A percentile compares a stretch with the other conserved stretches of the same genome.
These are phyloP conservation scores for Rattus rattus DNA, from an alignment of 2,113 vertebrate genomes.

Conservation along the genomic window DNA sequence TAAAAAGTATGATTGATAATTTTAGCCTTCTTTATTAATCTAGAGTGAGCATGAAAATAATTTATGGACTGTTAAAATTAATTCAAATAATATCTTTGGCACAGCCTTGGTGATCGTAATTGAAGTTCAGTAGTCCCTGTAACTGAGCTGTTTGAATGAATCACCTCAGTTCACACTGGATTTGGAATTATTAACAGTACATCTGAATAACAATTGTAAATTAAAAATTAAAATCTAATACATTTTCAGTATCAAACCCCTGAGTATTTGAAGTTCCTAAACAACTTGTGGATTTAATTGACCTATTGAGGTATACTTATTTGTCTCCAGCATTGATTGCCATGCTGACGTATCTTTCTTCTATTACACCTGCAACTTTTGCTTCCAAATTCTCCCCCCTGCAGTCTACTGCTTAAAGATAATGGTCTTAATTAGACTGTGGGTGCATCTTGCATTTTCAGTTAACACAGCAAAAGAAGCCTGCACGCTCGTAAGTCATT, in stretches of 20 bases:
- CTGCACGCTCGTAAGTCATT: slow-evolving; percentile 50
- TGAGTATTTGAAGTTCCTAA: not conserved
- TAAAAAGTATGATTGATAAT: not conserved
- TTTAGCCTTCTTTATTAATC: not conserved
- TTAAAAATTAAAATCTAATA: slow-evolving; percentile 1
- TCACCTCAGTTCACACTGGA: not conserved
- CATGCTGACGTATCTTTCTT: not conserved
- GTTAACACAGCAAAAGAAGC: slow-evolving; percentile 63
- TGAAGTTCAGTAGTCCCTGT: not conserved
- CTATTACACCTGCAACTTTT: slow-evolving; percentile 39
- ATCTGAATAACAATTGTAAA: not conserved
- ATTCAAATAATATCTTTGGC: not conserved
- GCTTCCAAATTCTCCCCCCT: not conserved
- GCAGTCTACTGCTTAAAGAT: slow-evolving; percentile 27
- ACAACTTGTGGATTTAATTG: not conserved
- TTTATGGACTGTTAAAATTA: not conserved
- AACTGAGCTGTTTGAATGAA: not conserved
- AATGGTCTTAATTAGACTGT: slow-evolving; percentile 73
- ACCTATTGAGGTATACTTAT: not conserved
- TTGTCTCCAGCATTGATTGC: not conserved
- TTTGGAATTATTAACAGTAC: not conserved
- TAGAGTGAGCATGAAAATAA: not conserved
- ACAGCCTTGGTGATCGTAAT: not conserved
- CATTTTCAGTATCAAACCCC: not conserved
- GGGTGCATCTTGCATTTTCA: slow-evolving; percentile 62